Evolutionary conservation across 2,113 vertebrate species (phyloP).

Genomic region (human (Homo sapiens)): GRCh38 chr4:87957001-87957500

Average conservation of each 20-base stretch:
- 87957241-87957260: constrained; percentile 69
- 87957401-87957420: background rate
- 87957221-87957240: constrained; percentile 61
- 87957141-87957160: background rate
- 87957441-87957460: background rate
- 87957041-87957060: background rate
- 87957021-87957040: background rate
- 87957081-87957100: background rate
- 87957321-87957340: constrained; percentile 38
- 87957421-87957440: background rate
- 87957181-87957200: constrained; percentile 39
- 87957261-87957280: constrained; percentile 78
- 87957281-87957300: constrained; percentile 76
- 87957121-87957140: background rate
- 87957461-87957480: background rate
- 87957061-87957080: background rate
- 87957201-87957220: constrained; percentile 51
- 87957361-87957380: background rate
- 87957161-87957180: background rate
- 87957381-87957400: background rate
- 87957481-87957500: background rate
- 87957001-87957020: background rate
- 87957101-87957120: background rate
- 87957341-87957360: background rate
- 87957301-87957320: constrained; percentile 71